These are phyloP conservation scores for Callitettix versicolor DNA, from an alignment of 1,140 invertebrate species.

Conservation along the genomic window DNA sequence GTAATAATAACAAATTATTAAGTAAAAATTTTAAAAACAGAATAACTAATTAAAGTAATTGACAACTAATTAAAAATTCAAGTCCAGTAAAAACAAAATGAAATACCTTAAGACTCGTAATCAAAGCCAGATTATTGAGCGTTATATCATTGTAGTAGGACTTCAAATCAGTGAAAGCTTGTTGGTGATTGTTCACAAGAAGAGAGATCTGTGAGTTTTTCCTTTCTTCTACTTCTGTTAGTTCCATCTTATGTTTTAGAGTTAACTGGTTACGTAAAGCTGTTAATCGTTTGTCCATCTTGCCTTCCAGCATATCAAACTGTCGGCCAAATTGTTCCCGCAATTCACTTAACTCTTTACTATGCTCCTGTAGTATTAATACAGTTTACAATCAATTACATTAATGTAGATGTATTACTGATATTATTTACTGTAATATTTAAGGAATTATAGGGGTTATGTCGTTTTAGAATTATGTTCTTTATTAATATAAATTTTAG, in stretches of 20 bases:
- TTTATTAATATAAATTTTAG: too few relatives aligned
- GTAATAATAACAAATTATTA: too few relatives aligned
- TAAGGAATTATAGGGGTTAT: too few relatives aligned
- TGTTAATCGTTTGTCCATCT: conserved; percentile 68
- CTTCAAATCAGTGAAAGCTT: conserved; percentile 77
- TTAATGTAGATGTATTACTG: too few relatives aligned
- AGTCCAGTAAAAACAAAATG: too few relatives aligned
- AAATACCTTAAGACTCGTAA: conserved; percentile 61
- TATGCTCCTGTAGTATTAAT: conserved; percentile 33
- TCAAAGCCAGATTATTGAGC: conserved; percentile 76
- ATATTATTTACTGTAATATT: too few relatives aligned
- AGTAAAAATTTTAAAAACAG: too few relatives aligned
- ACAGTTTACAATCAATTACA: neutral
- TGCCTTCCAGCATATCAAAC: conserved; percentile 64
- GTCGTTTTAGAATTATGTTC: too few relatives aligned
- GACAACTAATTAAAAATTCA: too few relatives aligned
- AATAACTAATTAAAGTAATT: too few relatives aligned
- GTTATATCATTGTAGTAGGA: conserved; percentile 92
- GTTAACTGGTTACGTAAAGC: conserved; percentile 61
- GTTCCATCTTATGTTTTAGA: conserved; percentile 61
- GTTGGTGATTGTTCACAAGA: conserved; percentile 71
- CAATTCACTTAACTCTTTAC: conserved; percentile 52
- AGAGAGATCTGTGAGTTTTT: conserved; percentile 78
- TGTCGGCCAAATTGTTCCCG: conserved; percentile 62
- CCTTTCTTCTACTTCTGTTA: conserved; percentile 77